A percentile compares a stretch with the other conserved stretches of the same genome.
Evolutionary conservation across 2,113 vertebrate species (phyloP).

Genomic region (Oenanthe oenanthe): DNA sequence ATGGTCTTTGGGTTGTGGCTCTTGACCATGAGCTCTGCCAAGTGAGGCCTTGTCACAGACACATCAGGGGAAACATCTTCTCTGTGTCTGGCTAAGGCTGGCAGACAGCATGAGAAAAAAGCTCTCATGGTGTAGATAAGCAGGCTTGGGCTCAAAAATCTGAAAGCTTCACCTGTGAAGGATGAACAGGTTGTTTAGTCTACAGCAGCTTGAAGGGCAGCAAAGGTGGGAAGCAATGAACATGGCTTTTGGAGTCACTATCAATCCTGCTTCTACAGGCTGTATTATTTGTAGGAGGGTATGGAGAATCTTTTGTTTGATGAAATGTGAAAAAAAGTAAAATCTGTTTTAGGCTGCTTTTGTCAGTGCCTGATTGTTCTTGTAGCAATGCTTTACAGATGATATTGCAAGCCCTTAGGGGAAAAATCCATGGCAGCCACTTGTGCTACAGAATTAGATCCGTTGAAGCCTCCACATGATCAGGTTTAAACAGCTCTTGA

Average conservation of each 20-base stretch:
- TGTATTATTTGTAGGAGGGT: background rate
- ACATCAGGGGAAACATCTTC: background rate
- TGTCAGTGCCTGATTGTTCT: background rate
- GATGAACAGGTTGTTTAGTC: background rate
- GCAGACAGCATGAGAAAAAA: background rate
- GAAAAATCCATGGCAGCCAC: background rate
- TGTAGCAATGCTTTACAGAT: background rate
- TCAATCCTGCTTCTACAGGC: background rate
- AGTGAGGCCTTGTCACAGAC: background rate
- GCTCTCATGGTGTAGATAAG: background rate
- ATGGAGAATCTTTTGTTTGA: background rate
- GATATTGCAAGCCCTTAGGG: background rate
- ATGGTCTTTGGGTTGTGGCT: background rate
- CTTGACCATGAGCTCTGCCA: background rate
- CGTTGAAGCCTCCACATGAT: background rate
- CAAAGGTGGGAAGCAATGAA: background rate
- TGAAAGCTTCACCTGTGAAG: background rate
- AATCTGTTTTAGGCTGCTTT: background rate
- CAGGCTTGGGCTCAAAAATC: background rate
- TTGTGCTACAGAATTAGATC: background rate
- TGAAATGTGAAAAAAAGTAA: background rate
- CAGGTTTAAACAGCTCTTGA: background rate
- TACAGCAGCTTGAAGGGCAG: background rate
- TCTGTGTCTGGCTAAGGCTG: background rate
- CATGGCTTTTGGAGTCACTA: background rate